These are phyloP conservation scores for Amphipyra tragopoginis DNA, from an alignment of 2,888 invertebrate genomes.

Conservation along the genomic window DNA sequence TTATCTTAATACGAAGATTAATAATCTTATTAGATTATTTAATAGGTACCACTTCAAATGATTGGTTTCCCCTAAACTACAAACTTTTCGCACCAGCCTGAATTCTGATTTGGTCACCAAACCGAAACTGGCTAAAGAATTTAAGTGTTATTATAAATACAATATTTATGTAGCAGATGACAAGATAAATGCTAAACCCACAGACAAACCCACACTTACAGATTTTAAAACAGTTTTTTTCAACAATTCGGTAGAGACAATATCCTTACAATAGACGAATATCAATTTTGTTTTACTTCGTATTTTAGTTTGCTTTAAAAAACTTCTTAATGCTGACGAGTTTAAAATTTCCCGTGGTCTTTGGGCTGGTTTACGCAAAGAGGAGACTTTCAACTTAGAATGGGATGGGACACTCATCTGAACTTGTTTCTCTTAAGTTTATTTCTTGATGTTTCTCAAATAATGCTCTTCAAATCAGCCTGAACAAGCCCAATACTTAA, in stretches of 20 bases:
- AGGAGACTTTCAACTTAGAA: too few relatives aligned
- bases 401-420: too few relatives aligned
- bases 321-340: not conserved
- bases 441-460: too few relatives aligned
- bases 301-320: slow-evolving; percentile 1
- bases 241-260: slow-evolving; percentile 9
- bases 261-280: slow-evolving; percentile 27
- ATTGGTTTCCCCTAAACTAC: not conserved
- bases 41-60: not conserved
- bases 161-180: slow-evolving; percentile 39
- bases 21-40: not conserved
- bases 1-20: not conserved
- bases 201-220: slow-evolving; percentile 39
- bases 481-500: too few relatives aligned
- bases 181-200: slow-evolving; percentile 39
- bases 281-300: not conserved
- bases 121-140: slow-evolving; percentile 10
- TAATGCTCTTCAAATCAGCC: too few relatives aligned
- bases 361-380: too few relatives aligned
- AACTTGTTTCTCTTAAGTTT: too few relatives aligned
- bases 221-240: slow-evolving; percentile 41
- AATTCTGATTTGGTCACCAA: slow-evolving; percentile 11
- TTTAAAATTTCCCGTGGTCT: not conserved
- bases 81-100: not conserved
- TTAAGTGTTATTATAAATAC: slow-evolving; percentile 27